A percentile compares a stretch with the other conserved stretches of the same genome.
These are phyloP conservation scores for Chelonus formosanus DNA, from an alignment of 2,888 invertebrate species.

Conservation along the genomic window DNA sequence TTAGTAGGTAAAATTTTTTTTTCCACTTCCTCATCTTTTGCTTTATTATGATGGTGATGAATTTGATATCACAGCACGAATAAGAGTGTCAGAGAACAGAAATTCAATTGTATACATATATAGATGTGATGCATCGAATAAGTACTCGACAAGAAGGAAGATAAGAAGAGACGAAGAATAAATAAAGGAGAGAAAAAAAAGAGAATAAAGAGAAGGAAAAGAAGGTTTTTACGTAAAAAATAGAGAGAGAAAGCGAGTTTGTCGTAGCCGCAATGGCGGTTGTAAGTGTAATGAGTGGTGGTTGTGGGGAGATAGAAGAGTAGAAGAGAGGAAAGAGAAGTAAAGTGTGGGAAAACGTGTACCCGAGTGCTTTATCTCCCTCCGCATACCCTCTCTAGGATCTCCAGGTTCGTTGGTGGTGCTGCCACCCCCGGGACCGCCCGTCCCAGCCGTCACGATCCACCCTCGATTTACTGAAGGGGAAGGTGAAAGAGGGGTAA, in stretches of 20 bases:
- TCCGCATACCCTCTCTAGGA: slow-evolving; percentile 2
- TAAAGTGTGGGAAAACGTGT: slow-evolving; percentile 57
- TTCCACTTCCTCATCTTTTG: too few relatives aligned
- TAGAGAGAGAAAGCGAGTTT: slow-evolving; percentile 3
- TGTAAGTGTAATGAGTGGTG: slow-evolving; percentile 58
- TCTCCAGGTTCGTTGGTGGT: slow-evolving; percentile 9
- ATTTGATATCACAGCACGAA: too few relatives aligned
- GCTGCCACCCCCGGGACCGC: slow-evolving; percentile 40
- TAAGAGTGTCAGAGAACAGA: too few relatives aligned
- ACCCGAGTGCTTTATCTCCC: slow-evolving; percentile 47
- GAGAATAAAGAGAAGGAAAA: slow-evolving; percentile 9
- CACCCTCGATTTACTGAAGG: slow-evolving; percentile 24
- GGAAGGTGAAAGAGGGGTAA: slow-evolving; percentile 50
- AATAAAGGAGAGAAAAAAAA: background rate
- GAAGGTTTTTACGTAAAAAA: background rate
- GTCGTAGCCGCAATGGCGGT: slow-evolving; percentile 40
- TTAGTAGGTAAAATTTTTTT: too few relatives aligned
- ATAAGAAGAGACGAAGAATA: background rate
- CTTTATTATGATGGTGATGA: too few relatives aligned
- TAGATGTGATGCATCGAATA: background rate
- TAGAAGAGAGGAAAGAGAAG: slow-evolving; percentile 40
- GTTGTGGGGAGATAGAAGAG: slow-evolving; percentile 41
- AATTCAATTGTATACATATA: background rate
- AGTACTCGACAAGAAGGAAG: background rate
- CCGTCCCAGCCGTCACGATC: slow-evolving; percentile 41